phyloP scores from a whole-genome alignment of 1,140 invertebrate genomes.

The Drosophila ambigua region DNA sequence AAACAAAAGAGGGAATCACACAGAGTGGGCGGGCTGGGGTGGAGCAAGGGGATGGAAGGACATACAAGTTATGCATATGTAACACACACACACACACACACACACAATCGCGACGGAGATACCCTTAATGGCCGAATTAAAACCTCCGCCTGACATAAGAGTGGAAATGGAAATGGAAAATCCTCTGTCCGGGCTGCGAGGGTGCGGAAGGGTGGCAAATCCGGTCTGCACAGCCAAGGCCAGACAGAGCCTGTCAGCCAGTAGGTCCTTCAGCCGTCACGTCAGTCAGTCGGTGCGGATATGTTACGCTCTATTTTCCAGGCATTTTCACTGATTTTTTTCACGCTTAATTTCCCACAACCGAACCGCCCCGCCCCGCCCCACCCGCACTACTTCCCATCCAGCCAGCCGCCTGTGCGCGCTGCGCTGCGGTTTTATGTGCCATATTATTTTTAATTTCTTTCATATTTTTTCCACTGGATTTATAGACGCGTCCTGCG shows the following conservation, averaged over 20 bases:
- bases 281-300: background rate
- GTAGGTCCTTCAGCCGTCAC: conserved; percentile 19
- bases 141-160: conserved; percentile 29
- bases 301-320: conserved; percentile 56
- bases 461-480: conserved; percentile 38
- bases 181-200: conserved; percentile 37
- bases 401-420: no score
- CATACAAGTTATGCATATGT: conserved; percentile 7
- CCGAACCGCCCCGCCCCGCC: background rate
- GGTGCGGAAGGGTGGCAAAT: conserved; percentile 11
- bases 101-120: conserved; percentile 27
- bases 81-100: conserved; percentile 26
- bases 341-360: conserved; percentile 71
- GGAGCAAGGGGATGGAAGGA: no score
- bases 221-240: conserved; percentile 37
- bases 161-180: conserved; percentile 27
- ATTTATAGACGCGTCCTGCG: conserved; percentile 10
- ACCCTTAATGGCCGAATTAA: conserved; percentile 61
- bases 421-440: conserved; percentile 49
- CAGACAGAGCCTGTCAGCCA: conserved; percentile 31
- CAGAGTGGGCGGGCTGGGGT: no score
- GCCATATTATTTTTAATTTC: conserved; percentile 62
- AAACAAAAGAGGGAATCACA: conserved; percentile 55
- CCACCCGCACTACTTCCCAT: background rate
- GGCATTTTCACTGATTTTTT: conserved; percentile 72